A percentile compares a stretch with the other conserved stretches of the same genome.
These are phyloP conservation scores for Neosilurus mollespiculum DNA, from an alignment of 2,797 vertebrate genomes.

Conservation along the genomic window DNA sequence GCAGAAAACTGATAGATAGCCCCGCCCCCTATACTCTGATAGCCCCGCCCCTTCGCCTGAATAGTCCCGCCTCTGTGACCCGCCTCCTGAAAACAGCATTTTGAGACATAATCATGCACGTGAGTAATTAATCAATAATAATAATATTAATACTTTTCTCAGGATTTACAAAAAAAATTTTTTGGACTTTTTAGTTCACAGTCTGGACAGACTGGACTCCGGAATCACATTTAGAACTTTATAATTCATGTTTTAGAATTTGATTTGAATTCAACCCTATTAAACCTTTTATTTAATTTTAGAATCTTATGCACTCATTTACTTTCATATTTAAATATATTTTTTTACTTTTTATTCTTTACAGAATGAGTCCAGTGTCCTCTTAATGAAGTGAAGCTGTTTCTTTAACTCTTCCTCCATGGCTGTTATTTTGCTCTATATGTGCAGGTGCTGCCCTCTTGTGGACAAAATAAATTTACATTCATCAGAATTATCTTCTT, in stretches of 20 bases:
- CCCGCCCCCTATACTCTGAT: neutral
- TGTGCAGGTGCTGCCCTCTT: neutral
- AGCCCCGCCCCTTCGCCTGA: neutral
- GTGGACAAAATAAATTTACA: neutral
- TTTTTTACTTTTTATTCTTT: neutral
- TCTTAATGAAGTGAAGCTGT: too few relatives aligned
- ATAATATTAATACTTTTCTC: neutral
- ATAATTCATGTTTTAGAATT: neutral
- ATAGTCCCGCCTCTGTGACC: neutral
- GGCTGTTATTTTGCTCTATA: too few relatives aligned
- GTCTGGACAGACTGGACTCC: neutral
- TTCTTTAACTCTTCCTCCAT: neutral
- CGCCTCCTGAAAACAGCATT: neutral
- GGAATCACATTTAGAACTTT: neutral
- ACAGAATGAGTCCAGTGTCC: too few relatives aligned
- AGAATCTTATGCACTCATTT: too few relatives aligned
- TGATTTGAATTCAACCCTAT: neutral
- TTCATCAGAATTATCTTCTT: neutral
- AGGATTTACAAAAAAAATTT: neutral
- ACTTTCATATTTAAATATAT: neutral
- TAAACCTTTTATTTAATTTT: neutral
- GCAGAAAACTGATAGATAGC: neutral
- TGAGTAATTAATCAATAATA: neutral
- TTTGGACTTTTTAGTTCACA: neutral
- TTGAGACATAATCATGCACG: neutral